Evolutionary conservation across 1,140 invertebrate genomes (phyloP).

Genomic region (Pseudachorutes palmiensis): DNA sequence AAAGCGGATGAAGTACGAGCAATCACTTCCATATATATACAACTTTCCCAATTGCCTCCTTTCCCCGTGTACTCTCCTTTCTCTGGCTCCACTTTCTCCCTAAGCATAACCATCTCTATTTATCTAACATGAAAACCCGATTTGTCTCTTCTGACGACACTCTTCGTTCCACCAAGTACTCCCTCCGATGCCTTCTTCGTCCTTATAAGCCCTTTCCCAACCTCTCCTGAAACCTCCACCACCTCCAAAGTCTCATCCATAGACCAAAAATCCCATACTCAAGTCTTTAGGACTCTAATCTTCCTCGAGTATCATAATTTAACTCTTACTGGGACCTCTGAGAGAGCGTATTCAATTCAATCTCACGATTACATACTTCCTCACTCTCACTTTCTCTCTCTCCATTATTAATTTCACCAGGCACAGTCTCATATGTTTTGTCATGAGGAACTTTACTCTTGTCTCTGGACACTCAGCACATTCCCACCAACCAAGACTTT

Average conservation of each 20-base stretch:
- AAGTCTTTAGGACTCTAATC: neutral
- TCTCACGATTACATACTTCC: neutral
- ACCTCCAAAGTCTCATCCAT: neutral
- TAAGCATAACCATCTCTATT: slow-evolving; percentile 21
- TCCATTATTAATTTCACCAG: neutral
- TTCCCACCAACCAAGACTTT: no score
- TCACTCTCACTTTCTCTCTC: neutral
- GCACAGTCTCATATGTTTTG: no score
- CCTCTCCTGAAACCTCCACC: neutral
- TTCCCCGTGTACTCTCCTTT: neutral
- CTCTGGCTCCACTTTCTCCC: neutral
- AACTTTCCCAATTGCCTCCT: neutral
- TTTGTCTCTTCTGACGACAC: slow-evolving; percentile 30
- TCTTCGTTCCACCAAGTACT: neutral
- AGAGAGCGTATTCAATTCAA: neutral
- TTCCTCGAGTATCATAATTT: neutral
- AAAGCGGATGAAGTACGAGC: neutral
- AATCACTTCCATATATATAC: neutral
- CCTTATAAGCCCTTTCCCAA: no score
- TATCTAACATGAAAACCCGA: slow-evolving; percentile 32
- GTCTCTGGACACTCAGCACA: no score
- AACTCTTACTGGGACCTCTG: slow-evolving; percentile 3
- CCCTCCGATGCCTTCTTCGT: no score
- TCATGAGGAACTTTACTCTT: no score
- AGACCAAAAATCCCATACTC: neutral